Evolutionary conservation across 2,113 vertebrate species (phyloP), one percentile per base, ranked within the genome.

Genomic region (Euleptes europaea): DNA sequence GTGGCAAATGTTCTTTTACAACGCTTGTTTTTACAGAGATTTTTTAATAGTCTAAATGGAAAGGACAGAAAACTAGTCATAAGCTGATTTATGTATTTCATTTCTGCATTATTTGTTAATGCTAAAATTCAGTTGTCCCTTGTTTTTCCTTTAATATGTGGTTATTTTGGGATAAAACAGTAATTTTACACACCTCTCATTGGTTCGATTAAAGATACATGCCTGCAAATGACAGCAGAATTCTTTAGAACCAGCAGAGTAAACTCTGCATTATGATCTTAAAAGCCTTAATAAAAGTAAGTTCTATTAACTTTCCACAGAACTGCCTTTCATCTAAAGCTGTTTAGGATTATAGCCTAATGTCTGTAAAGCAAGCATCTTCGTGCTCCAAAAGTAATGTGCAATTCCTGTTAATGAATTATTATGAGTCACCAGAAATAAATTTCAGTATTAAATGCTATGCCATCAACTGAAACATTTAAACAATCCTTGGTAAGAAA

Each of bases 1-100:
- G 9, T 17, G 26, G 80, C 33, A 26, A 87, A 66, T 69, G 85
- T n/a, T 1, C 1, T 65, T 91, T 89, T 33, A 78, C 84, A 84
- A 93, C 54, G 40, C 60, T 40, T 2, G 47, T 4, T 74, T 12
- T 10, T 66, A 60, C 17, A 49, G n/a, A n/a, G 8, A 6, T 82
- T 49, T 31, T 51, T 66, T 71, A 69, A 35, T 66, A 28, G 72
- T 26, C 5, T 63, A 38, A 72, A 21, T 21, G 10, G 21, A 86
- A 79, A 73, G 3, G 47, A 21, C 3, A 81, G 28, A 14, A 92
- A 82, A 78, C 28, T 11, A 17, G 2, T 80, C 73, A 1, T 26
- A 82, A 84, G 69, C 73, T 86, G 40, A 0, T 0, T 0, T 40
- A 2, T n/a, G 19, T 33, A 13, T 82, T 54, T 42, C 8, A 0